Base-by-base conservation (phyloP, 2,113 vertebrate genomes). In the Oryzias curvinotus region DNA sequence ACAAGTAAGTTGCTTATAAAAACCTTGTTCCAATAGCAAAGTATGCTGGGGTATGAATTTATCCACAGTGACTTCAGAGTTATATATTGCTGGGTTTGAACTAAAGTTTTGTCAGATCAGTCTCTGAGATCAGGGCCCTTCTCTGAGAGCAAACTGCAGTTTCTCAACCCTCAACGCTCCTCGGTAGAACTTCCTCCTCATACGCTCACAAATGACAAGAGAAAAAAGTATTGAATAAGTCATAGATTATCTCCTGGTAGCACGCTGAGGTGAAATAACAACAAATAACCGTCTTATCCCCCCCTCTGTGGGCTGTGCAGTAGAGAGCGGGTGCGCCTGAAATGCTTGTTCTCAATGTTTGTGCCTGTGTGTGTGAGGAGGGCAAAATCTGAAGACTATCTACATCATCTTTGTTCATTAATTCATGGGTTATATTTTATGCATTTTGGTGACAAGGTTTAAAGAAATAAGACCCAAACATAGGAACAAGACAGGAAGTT, bases 341-440 rank as follows among this genome's bases (percentile, higher is more conserved):
- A 36, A 75, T 48, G 62, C 78, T 84, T 85, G 81, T 84, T 86
- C 80, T 78, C 65, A 3, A 52, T 71, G 80, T 86, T 71, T 84
- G 81, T 60, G 77, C 65, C 62, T 68, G 77, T 19, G 62, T 65
- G 61, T 79, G 68, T 55, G 68, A 68, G 63, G 52, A 52, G 76
- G 73, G 80, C 51, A 59, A 67, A 76, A 82, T 79, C 71, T 81
- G 71, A 77, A 81, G 75, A 82, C 87, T 88, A 83, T 88, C 86
- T 63, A 78, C 80, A 84, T 87, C 73, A 81, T 78, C 88, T 90
- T 92, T 91, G 90, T 91, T 93, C 83, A 88, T 91, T 92, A 90
- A 91, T 92, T 92, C 87, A 92, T 90, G 71, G 59, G 21, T 80
- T 36, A 81, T 77, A 82, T 87, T 87, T 89, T 85, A 90, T 90